Percentiles rank a stretch among this genome's conserved stretches.
These are phyloP conservation scores for Apaloderma vittatum DNA, from an alignment of 2,113 vertebrate species.

Conservation along the genomic window DNA sequence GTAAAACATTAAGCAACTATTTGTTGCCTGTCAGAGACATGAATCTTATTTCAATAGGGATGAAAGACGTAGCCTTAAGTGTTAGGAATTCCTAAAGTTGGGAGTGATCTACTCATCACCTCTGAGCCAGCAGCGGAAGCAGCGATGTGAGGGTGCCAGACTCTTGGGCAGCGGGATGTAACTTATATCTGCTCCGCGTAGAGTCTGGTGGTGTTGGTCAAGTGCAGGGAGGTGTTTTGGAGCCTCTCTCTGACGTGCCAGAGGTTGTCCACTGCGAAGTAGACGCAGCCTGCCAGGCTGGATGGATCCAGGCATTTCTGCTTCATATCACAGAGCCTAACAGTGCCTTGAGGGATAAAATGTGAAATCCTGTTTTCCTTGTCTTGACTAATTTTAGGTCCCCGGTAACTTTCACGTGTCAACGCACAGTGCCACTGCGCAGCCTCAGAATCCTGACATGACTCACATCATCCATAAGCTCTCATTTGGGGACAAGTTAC, in stretches of 20 bases:
- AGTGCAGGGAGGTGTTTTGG: neutral
- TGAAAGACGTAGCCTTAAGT: conserved; percentile 37
- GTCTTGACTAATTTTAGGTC: conserved; percentile 83
- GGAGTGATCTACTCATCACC: neutral
- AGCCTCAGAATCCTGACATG: conserved; percentile 97
- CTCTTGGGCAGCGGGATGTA: neutral
- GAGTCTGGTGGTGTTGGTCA: neutral
- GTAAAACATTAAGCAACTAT: conserved; percentile 21
- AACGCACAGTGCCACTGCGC: conserved; percentile 97
- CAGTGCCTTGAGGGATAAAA: conserved; percentile 45
- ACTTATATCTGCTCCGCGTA: accelerated
- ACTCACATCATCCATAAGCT: conserved; percentile 96
- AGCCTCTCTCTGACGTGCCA: neutral
- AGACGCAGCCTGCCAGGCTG: neutral
- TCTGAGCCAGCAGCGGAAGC: neutral
- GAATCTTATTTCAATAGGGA: conserved; percentile 27
- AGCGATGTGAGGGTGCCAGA: neutral
- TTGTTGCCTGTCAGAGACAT: neutral
- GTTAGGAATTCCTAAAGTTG: conserved; percentile 10
- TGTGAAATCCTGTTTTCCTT: conserved; percentile 49
- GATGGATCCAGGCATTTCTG: neutral
- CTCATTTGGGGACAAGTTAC: conserved; percentile 92
- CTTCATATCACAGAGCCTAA: neutral
- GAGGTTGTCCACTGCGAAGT: neutral
- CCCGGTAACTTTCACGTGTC: conserved; percentile 98